Percentiles rank a stretch among this genome's conserved stretches.
Evolutionary conservation across 2,888 invertebrate species (phyloP).

Genomic region (Hoplodrina blanda): DNA sequence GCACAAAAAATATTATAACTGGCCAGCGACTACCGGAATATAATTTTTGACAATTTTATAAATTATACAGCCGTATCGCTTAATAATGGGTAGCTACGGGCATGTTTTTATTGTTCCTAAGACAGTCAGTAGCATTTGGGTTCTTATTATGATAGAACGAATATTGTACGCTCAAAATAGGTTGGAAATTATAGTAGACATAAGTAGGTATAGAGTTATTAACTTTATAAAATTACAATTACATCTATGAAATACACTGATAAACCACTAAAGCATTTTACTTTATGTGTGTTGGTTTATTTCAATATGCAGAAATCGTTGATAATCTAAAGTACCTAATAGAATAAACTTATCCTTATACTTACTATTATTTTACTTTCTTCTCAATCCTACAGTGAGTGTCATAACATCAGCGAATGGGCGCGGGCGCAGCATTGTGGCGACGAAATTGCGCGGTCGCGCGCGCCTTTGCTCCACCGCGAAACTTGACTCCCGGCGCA

Average conservation of each 20-base stretch:
- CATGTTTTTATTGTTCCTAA: constrained; percentile 63
- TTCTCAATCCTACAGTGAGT: constrained; percentile 30
- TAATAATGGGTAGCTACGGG: constrained; percentile 83
- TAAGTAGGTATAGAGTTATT: background rate
- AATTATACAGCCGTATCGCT: constrained; percentile 86
- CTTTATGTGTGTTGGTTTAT: background rate
- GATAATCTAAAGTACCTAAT: too few species aligned
- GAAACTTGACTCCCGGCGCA: constrained; percentile 77
- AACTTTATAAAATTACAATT: constrained; percentile 8
- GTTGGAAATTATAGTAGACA: background rate
- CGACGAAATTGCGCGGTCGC: constrained; percentile 84
- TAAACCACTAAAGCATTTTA: background rate
- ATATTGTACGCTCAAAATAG: constrained; percentile 33
- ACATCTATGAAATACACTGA: background rate
- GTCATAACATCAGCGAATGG: constrained; percentile 40
- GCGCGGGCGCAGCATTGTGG: constrained; percentile 63
- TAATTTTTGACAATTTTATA: constrained; percentile 90
- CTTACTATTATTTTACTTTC: background rate
- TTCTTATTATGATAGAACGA: constrained; percentile 46
- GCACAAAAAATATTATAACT: constrained; percentile 86
- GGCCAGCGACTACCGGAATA: constrained; percentile 90
- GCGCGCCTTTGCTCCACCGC: constrained; percentile 81
- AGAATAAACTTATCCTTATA: background rate
- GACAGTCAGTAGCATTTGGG: constrained; percentile 58
- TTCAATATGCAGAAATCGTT: background rate